Evolutionary conservation across 2,888 invertebrate genomes (phyloP), one percentile per base, ranked within the genome.

Genomic region (Folsomia candida): DNA sequence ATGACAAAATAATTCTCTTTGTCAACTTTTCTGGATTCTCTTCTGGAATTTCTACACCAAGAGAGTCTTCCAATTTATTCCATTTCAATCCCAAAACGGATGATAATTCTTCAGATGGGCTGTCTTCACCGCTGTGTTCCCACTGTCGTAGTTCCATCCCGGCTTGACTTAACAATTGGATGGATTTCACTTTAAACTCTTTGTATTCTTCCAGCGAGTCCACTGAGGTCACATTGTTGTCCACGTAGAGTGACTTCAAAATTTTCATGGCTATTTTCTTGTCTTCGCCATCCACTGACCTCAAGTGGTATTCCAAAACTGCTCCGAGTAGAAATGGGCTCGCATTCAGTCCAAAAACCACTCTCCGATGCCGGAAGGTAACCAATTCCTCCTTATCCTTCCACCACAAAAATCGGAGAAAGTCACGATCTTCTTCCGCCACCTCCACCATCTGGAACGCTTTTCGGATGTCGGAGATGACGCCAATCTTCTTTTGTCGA

Each of bases 261-360:
- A 70, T 64, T 37, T 70, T 60, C 1, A 58, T 51, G 18, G 70
- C 65, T 58, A 60, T 66, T 47, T n/a, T 24, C 1, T 24, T 47
- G 18, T 58, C 28, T 18, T 20, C 14, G 9, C 54, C 47, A 11
- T 54, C 25, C 14, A 64, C 67, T 22, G 71, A 54, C 4, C 66
- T n/a, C 4, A 81, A 69, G 69, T 80, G 80, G 62, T 77, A 20
- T 24, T 70, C n/a, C 1, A 72, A 0, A 0, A 62, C 65, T 11
- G 74, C 74, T 25, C 47, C 67, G 0, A 72, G 28, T 14, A 72
- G 22, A 58, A 72, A 72, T 22, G 57, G 57, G 22, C 57, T 57
- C 11, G n/a, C 11, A 20, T 57, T 57, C 57, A 57, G 11, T 57
- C 0, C 69, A 29, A 69, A 70, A 1, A 73, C 54, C 14, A 70